Percentiles rank a stretch among this genome's conserved stretches.
Conservation (phyloP, 2,797 vertebrate genomes). For the Tadarida brasiliensis region DNA sequence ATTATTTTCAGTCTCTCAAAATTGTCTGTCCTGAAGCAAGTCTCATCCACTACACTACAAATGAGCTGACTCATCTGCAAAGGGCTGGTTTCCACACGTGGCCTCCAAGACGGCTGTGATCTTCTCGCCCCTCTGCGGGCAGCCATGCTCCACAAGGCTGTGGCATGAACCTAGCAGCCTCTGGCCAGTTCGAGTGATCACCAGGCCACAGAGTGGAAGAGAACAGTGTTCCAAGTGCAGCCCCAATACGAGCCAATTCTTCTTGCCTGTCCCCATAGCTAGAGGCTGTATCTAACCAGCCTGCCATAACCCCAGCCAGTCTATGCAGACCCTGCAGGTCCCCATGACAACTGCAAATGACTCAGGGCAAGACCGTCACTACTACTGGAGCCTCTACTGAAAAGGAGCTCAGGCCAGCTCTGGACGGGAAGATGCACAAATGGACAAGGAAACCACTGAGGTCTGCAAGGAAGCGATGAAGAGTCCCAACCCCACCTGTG, state of each 20-base stretch:
- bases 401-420: neutral
- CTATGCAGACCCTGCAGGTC: neutral
- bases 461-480: neutral
- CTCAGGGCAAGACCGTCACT: neutral
- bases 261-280: neutral
- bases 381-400: neutral
- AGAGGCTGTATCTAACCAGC: neutral
- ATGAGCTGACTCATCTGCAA: neutral
- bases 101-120: rapidly evolving
- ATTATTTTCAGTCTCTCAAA: neutral
- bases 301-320: neutral
- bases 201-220: neutral
- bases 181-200: neutral
- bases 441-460: neutral
- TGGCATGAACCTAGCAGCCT: rapidly evolving
- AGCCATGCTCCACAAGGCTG: neutral
- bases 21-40: neutral
- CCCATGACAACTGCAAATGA: neutral
- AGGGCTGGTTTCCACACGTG: neutral
- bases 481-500: neutral
- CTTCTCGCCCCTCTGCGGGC: neutral
- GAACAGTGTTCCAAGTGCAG: neutral
- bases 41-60: neutral
- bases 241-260: neutral
- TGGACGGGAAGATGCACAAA: neutral